Evolutionary conservation across 2,113 vertebrate genomes (phyloP).

Genomic region (Chrysemys picta): DNA sequence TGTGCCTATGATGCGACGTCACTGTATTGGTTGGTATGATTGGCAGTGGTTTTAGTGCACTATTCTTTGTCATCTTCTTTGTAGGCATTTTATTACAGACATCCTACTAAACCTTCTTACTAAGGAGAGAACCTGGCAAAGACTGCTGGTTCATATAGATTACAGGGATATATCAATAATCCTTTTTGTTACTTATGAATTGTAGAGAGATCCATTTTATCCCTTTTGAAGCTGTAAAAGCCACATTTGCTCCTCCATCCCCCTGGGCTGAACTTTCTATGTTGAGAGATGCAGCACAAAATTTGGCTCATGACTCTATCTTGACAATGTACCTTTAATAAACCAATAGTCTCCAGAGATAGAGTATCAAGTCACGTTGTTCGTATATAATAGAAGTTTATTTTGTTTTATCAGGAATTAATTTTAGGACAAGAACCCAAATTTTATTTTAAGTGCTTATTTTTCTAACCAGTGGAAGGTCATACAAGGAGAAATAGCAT

Average conservation of each 20-base stretch:
- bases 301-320: neutral
- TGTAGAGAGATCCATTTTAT: neutral
- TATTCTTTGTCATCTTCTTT: too few relatives aligned
- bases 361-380: neutral
- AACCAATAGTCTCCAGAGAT: neutral
- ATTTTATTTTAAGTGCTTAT: constrained; percentile 39
- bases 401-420: constrained; percentile 42
- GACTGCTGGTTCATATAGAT: neutral
- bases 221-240: neutral
- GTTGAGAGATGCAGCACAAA: neutral
- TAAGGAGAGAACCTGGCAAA: neutral
- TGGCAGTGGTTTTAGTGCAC: too few relatives aligned
- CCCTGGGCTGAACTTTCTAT: neutral
- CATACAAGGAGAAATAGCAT: rapidly evolving
- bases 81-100: too few relatives aligned
- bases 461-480: constrained; percentile 50
- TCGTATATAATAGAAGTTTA: neutral
- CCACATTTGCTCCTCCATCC: neutral
- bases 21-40: too few relatives aligned
- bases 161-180: neutral
- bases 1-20: too few relatives aligned
- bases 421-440: neutral
- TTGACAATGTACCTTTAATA: neutral
- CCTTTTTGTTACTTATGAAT: neutral
- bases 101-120: too few relatives aligned